phyloP scores from a whole-genome alignment of 2,113 vertebrate genomes.

The Corvus hawaiiensis region DNA sequence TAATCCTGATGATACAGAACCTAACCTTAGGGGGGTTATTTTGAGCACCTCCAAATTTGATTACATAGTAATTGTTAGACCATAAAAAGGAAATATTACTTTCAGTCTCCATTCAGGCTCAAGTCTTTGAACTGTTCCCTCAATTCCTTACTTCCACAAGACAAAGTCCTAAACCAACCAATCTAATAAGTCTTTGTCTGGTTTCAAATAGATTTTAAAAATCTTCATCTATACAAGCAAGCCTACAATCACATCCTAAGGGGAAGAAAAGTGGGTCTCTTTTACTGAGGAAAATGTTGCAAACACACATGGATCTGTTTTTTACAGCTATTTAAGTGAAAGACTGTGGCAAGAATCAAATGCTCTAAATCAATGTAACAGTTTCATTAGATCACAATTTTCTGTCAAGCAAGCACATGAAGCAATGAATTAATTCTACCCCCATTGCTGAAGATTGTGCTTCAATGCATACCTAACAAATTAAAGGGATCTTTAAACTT shows the following conservation, averaged over 20 bases:
- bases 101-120: neutral
- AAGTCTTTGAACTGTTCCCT: neutral
- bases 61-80: neutral
- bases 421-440: neutral
- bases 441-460: neutral
- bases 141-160: neutral
- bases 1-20: neutral
- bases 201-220: neutral
- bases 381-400: neutral
- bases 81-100: neutral
- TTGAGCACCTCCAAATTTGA: neutral
- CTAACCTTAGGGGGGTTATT: neutral
- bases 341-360: neutral
- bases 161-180: neutral
- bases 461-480: neutral
- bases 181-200: neutral
- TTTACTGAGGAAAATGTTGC: neutral
- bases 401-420: neutral
- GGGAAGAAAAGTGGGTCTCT: neutral
- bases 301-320: neutral
- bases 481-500: neutral
- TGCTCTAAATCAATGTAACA: neutral
- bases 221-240: neutral
- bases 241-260: neutral
- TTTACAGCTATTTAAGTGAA: neutral